Evolutionary conservation across 2,113 vertebrate genomes (phyloP).

Genomic region (Colinus virginianus): DNA sequence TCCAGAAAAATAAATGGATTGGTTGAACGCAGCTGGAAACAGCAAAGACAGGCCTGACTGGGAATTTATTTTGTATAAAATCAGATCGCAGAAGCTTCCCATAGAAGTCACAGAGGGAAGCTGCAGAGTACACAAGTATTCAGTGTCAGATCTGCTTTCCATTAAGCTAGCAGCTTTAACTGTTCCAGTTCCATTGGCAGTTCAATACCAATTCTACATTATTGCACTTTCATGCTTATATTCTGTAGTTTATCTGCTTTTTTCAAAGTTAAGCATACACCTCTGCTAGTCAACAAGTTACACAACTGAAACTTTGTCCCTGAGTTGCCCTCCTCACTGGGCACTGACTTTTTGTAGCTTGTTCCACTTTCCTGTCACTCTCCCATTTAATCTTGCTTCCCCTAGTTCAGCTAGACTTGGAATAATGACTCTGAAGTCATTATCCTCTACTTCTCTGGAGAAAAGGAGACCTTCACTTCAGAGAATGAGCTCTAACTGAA

Average conservation of each 20-base stretch:
- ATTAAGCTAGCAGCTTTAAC: neutral
- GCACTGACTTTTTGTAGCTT: neutral
- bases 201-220: neutral
- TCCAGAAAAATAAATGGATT: neutral
- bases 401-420: neutral
- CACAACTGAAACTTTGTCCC: neutral
- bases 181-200: neutral
- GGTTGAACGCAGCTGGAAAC: neutral
- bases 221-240: neutral
- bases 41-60: neutral
- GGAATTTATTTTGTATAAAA: neutral
- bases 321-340: rapidly evolving
- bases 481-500: neutral
- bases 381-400: neutral
- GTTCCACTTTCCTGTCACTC: neutral
- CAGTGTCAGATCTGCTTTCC: neutral
- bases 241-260: neutral
- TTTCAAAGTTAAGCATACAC: neutral
- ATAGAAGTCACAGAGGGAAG: neutral
- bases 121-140: neutral
- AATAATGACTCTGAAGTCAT: neutral
- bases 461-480: neutral
- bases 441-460: too few relatives aligned
- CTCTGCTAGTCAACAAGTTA: neutral
- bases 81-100: neutral